A percentile compares a stretch with the other conserved stretches of the same genome.
Conservation (phyloP, 2,797 vertebrate species). For the Esox masquinongy region DNA sequence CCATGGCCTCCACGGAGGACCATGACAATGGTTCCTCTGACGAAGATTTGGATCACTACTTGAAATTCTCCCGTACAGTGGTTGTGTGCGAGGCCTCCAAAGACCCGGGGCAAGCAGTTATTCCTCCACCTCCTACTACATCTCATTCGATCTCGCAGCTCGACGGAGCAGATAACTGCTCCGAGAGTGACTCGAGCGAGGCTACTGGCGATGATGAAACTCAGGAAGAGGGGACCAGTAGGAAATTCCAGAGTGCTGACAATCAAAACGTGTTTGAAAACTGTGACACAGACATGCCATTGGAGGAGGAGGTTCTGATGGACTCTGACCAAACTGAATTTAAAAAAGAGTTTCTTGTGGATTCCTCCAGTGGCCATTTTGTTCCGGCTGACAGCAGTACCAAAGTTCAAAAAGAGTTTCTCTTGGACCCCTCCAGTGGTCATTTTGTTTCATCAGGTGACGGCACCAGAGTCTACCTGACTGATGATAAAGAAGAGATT, state of each 20-base stretch:
- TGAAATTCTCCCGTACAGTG: constrained; percentile 81
- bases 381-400: constrained; percentile 27
- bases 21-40: constrained; percentile 60
- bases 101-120: constrained; percentile 45
- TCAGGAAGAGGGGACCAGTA: constrained; percentile 30
- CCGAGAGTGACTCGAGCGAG: constrained; percentile 80
- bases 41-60: constrained; percentile 73
- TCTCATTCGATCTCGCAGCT: constrained; percentile 81
- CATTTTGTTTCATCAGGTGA: constrained; percentile 57
- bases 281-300: constrained; percentile 33
- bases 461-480: constrained; percentile 11
- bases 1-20: constrained; percentile 19
- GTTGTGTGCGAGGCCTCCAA: constrained; percentile 66
- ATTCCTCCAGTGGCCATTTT: constrained; percentile 63
- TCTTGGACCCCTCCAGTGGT: constrained; percentile 64
- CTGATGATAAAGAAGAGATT: not conserved
- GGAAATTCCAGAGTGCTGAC: constrained; percentile 1
- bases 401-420: constrained; percentile 31
- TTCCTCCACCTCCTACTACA: constrained; percentile 45
- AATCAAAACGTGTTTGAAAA: constrained; percentile 35
- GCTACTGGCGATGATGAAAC: constrained; percentile 38
- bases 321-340: constrained; percentile 30
- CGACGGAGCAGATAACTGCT: constrained; percentile 86
- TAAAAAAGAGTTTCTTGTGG: constrained; percentile 54
- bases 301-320: constrained; percentile 54